phyloP scores from a whole-genome alignment of 2,797 vertebrate genomes.

The Pelochelys cantorii region DNA sequence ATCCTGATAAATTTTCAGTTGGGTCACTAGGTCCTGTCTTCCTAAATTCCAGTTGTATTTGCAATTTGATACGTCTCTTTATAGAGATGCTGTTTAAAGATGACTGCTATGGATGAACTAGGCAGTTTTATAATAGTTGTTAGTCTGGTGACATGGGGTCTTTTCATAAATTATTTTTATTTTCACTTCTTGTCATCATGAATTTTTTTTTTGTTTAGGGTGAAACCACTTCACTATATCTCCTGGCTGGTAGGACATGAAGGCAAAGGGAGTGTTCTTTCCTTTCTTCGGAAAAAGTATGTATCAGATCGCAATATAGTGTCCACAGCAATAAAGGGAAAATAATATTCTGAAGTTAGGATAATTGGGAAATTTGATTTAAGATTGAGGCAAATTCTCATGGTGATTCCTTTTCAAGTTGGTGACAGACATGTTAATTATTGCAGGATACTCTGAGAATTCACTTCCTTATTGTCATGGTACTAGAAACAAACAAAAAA shows the following conservation, averaged over 20 bases:
- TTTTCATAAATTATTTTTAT: background rate
- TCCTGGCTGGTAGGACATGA: constrained; percentile 97
- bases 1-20: background rate
- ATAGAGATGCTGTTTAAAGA: constrained; percentile 26
- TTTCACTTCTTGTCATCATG: constrained; percentile 17
- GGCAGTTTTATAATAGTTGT: background rate
- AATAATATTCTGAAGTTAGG: background rate
- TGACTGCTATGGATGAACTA: background rate
- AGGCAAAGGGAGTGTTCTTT: constrained; percentile 94
- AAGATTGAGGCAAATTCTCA: background rate
- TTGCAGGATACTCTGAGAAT: background rate
- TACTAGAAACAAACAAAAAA: background rate
- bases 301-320: background rate
- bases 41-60: constrained; percentile 5
- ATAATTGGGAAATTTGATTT: background rate
- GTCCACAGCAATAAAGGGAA: constrained; percentile 15
- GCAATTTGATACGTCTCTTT: background rate
- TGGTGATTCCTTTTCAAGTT: background rate
- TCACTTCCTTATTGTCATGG: background rate
- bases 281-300: constrained; percentile 93
- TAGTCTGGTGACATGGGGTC: background rate
- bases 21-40: background rate
- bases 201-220: constrained; percentile 79
- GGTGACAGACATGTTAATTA: background rate
- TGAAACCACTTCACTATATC: constrained; percentile 96